Conservation (phyloP, 2,113 vertebrate species). For the Lanius ludovicianus region DNA sequence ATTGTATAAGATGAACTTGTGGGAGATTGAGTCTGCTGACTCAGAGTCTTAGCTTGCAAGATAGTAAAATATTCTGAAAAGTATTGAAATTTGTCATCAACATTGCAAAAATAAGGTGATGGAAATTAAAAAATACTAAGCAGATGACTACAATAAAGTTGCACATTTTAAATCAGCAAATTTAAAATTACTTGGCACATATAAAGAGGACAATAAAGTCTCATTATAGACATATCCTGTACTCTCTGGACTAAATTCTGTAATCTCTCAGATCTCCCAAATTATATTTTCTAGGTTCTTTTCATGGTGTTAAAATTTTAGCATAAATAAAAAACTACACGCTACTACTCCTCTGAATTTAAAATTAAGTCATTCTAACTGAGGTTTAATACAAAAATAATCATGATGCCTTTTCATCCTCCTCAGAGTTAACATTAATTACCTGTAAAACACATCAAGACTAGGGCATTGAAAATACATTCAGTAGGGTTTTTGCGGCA, state of each 20-base stretch:
- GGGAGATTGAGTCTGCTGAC: not conserved
- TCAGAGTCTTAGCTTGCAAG: constrained; percentile 15
- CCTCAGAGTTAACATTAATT: not conserved
- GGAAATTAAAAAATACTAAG: not conserved
- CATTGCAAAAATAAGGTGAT: not conserved
- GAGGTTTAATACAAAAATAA: not conserved
- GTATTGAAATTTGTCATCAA: not conserved
- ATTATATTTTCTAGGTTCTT: not conserved
- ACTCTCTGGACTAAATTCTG: not conserved
- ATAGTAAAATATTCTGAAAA: not conserved
- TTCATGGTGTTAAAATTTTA: not conserved
- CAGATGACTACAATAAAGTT: not conserved
- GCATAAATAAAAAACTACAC: not conserved
- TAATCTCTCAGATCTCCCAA: not conserved
- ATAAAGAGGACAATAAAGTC: not conserved
- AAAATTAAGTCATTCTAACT: not conserved
- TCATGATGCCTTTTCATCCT: not conserved
- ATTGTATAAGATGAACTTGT: not conserved
- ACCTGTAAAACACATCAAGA: not conserved
- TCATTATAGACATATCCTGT: not conserved
- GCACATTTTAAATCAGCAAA: not conserved
- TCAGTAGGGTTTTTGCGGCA: not conserved
- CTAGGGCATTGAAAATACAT: not conserved
- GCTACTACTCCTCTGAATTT: not conserved
- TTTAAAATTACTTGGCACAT: not conserved